A percentile compares a stretch with the other conserved stretches of the same genome.
Evolutionary conservation across 2,888 invertebrate genomes (phyloP).

Genomic region (Idaea biselata): DNA sequence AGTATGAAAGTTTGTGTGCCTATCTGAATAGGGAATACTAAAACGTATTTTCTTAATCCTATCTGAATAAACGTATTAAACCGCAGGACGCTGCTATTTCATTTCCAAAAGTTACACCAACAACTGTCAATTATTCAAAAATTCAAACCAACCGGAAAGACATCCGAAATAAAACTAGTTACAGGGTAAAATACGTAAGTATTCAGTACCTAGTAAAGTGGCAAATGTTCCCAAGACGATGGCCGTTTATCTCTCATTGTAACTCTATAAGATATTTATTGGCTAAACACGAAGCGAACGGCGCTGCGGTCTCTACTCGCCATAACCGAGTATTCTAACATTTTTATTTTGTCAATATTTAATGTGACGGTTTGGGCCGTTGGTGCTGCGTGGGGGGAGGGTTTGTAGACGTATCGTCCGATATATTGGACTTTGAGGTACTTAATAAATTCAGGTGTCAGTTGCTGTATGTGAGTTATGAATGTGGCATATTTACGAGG

Average conservation of each 20-base stretch:
- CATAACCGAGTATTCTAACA: slow-evolving; percentile 68
- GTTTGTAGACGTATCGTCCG: slow-evolving; percentile 21
- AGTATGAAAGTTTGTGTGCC: too few relatives aligned
- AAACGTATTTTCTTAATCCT: too few relatives aligned
- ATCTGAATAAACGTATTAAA: too few relatives aligned
- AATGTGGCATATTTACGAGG: too few relatives aligned
- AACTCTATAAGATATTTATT: slow-evolving; percentile 80
- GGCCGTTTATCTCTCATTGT: slow-evolving; percentile 67
- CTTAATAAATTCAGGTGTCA: too few relatives aligned
- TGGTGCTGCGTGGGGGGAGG: slow-evolving; percentile 20
- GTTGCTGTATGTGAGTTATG: too few relatives aligned
- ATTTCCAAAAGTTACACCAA: background rate
- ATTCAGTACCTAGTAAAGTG: background rate
- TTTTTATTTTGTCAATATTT: slow-evolving; percentile 80
- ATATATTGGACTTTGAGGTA: slow-evolving; percentile 15
- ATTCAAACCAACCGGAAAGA: background rate
- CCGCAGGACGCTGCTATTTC: too few relatives aligned
- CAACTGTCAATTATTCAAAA: background rate
- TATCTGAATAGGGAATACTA: too few relatives aligned
- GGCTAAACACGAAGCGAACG: slow-evolving; percentile 72
- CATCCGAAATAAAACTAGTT: background rate
- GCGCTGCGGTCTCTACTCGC: slow-evolving; percentile 66
- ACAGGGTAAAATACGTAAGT: background rate
- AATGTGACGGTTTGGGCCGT: slow-evolving; percentile 53
- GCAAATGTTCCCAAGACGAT: slow-evolving; percentile 46